A percentile compares a stretch with the other conserved stretches of the same genome.
Conservation (phyloP, 2,113 vertebrate species). For the Engraulis encrasicolus region DNA sequence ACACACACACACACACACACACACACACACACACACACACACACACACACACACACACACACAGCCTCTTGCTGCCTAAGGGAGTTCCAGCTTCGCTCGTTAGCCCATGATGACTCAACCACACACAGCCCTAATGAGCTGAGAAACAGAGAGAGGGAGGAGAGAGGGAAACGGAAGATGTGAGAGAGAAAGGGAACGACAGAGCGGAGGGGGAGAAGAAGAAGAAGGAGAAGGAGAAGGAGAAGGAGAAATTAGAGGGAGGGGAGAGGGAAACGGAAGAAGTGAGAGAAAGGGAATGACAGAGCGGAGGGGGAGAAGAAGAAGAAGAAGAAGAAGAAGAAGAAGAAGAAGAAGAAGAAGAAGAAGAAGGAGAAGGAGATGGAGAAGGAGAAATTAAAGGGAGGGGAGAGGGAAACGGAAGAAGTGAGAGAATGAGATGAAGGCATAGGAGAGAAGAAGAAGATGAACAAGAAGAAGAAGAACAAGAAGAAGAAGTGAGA, state of each 20-base stretch:
- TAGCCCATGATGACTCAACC: conserved; percentile 4
- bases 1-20: conserved; percentile 14
- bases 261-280: not conserved
- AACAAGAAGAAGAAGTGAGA: no score
- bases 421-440: no score
- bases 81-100: not conserved
- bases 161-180: not conserved
- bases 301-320: not conserved
- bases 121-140: not conserved
- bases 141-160: not conserved
- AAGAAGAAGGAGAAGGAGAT: not conserved
- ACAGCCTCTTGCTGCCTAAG: not conserved
- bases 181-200: not conserved
- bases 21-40: no score
- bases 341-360: not conserved
- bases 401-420: no score
- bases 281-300: not conserved
- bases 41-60: no score
- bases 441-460: no score
- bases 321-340: not conserved
- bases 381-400: no score
- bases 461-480: not conserved
- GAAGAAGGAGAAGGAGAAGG: not conserved
- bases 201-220: no score
- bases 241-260: not conserved